Evolutionary conservation across 2,113 vertebrate genomes (phyloP).

Genomic region (Ceratotherium simum): DNA sequence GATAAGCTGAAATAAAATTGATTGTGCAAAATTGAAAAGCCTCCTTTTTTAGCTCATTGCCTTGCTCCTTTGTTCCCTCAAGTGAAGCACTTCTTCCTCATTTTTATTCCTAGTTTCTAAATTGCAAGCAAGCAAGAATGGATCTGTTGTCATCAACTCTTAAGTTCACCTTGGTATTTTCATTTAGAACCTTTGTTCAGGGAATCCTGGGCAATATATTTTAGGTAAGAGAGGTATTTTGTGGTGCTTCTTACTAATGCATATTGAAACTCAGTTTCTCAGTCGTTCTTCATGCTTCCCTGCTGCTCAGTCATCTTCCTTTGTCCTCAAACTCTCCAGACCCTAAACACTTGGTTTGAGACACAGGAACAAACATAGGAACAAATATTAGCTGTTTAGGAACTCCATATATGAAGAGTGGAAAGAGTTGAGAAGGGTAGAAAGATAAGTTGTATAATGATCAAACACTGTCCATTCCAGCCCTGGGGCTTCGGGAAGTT

Average conservation of each 20-base stretch:
- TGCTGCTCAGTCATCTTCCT: background rate
- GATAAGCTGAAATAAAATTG: conserved; percentile 7
- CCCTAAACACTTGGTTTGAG: background rate
- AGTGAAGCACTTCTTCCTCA: background rate
- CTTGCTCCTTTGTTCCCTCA: background rate
- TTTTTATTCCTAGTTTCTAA: conserved; percentile 52
- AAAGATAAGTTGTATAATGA: background rate
- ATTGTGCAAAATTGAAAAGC: background rate
- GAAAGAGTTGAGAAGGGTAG: background rate
- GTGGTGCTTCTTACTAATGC: background rate
- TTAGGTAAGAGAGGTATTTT: background rate
- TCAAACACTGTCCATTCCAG: background rate
- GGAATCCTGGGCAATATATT: background rate
- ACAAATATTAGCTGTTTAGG: background rate
- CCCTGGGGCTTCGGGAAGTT: background rate
- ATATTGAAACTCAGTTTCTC: background rate
- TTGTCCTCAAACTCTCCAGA: background rate
- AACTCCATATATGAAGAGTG: background rate
- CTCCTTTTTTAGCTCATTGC: background rate
- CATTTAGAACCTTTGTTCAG: conserved; percentile 24
- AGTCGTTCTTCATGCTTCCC: background rate
- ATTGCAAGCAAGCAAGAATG: background rate
- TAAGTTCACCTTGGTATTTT: background rate
- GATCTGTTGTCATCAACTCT: background rate
- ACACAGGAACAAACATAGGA: background rate